Evolutionary conservation across 2,888 invertebrate genomes (phyloP).

Genomic region (Epistrophella euchroma): DNA sequence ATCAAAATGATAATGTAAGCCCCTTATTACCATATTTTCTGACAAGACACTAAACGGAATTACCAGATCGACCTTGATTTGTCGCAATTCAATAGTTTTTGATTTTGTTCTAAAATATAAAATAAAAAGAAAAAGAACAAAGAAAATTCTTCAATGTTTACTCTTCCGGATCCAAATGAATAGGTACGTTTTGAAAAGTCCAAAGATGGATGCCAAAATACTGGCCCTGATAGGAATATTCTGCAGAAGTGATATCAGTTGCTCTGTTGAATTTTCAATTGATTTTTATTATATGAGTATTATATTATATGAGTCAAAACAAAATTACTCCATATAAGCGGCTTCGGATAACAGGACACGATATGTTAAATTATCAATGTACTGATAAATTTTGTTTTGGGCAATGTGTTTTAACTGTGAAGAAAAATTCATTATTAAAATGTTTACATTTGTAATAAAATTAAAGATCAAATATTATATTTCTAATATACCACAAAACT

Average conservation of each 20-base stretch:
- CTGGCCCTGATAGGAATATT: constrained; percentile 77
- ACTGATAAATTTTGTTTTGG: constrained; percentile 77
- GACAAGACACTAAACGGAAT: constrained; percentile 79
- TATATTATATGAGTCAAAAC: background rate
- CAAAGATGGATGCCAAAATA: constrained; percentile 80
- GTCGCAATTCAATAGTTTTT: constrained; percentile 77
- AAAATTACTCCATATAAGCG: constrained; percentile 80
- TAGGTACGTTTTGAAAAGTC: constrained; percentile 80
- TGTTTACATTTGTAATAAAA: no score
- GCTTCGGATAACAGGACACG: constrained; percentile 79
- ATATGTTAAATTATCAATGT: constrained; percentile 79
- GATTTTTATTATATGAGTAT: background rate
- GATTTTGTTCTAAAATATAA: constrained; percentile 76
- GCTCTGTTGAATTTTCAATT: constrained; percentile 71
- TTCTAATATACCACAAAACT: background rate
- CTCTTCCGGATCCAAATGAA: constrained; percentile 78
- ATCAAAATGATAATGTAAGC: constrained; percentile 79
- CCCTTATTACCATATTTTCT: constrained; percentile 79
- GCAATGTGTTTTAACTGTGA: constrained; percentile 44
- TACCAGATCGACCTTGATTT: constrained; percentile 73
- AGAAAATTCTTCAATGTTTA: constrained; percentile 66
- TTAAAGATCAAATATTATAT: background rate
- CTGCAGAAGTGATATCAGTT: constrained; percentile 76
- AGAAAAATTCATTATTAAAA: background rate
- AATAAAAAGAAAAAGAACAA: background rate